Conservation (phyloP, 2,888 invertebrate species). For the Pseudanteris insignis region DNA sequence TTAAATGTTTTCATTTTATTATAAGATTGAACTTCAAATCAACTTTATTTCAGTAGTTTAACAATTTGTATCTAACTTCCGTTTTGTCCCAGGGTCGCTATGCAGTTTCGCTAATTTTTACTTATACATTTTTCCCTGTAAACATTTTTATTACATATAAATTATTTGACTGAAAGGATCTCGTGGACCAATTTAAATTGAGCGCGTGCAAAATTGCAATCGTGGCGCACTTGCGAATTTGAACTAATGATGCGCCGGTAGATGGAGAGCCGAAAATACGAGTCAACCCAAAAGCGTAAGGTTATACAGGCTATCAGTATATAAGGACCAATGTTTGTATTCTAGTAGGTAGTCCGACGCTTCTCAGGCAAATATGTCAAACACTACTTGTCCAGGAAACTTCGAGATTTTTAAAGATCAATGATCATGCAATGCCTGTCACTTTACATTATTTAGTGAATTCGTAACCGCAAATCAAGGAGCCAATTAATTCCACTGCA, state of each 20-base stretch:
- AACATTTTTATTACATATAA: no score
- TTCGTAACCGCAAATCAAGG: constrained; percentile 42
- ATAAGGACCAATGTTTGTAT: constrained; percentile 31
- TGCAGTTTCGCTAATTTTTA: no score
- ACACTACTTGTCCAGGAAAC: constrained; percentile 47
- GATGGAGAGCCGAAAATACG: constrained; percentile 23
- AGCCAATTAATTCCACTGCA: constrained; percentile 48
- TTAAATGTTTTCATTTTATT: no score
- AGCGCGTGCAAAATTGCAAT: constrained; percentile 11
- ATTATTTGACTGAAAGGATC: no score
- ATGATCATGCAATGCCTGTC: constrained; percentile 48
- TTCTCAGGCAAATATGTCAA: constrained; percentile 50
- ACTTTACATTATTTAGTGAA: constrained; percentile 45
- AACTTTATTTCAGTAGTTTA: no score
- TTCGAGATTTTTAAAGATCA: constrained; percentile 47
- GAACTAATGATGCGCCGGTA: constrained; percentile 2
- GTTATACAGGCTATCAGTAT: constrained; percentile 21
- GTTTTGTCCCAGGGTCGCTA: no score
- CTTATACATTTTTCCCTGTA: no score
- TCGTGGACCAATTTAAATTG: no score
- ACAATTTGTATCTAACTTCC: no score
- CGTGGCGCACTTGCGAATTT: constrained; percentile 9
- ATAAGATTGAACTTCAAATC: no score
- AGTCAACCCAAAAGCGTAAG: constrained; percentile 23
- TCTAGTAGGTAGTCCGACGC: constrained; percentile 48